Conservation (phyloP, 2,888 invertebrate species). For the Xiphydria camelus region DNA sequence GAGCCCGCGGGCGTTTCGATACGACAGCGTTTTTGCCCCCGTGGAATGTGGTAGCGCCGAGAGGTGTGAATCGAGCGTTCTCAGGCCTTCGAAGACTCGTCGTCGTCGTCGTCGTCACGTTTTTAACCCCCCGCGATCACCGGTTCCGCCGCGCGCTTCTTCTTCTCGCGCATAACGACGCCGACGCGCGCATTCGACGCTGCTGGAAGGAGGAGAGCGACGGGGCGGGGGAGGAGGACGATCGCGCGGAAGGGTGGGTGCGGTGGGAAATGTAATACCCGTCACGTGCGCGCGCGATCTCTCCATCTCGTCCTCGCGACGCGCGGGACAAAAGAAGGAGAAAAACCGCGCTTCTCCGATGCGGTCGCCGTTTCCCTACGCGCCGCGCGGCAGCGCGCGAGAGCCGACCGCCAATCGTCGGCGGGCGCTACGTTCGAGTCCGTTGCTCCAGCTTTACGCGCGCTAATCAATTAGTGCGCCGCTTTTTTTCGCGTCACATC, state of each 20-base stretch:
- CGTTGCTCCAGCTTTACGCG: constrained; percentile 10
- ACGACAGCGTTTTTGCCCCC: constrained; percentile 21
- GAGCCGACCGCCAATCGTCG: too few species aligned
- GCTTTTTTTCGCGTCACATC: constrained; percentile 2
- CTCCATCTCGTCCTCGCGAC: too few species aligned
- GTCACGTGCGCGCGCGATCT: too few species aligned
- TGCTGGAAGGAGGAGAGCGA: not conserved
- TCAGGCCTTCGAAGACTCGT: constrained; percentile 10
- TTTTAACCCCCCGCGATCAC: constrained; percentile 21
- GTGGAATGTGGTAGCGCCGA: constrained; percentile 19
- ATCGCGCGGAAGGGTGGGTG: too few species aligned
- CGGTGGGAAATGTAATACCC: constrained; percentile 1
- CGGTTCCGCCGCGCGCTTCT: constrained; percentile 3
- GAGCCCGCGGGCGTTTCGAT: not conserved
- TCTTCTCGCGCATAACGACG: not conserved
- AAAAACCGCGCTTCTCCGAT: too few species aligned
- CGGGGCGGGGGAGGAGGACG: not conserved
- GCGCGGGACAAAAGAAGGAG: not conserved
- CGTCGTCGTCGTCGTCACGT: constrained; percentile 26
- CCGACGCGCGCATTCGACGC: not conserved
- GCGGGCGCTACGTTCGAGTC: constrained; percentile 24
- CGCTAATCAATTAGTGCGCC: constrained; percentile 11
- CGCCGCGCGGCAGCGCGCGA: too few species aligned
- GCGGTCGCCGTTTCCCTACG: too few species aligned
- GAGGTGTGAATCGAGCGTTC: constrained; percentile 7